Base-by-base conservation (phyloP, 2,113 vertebrate species). In the Parus major region DNA sequence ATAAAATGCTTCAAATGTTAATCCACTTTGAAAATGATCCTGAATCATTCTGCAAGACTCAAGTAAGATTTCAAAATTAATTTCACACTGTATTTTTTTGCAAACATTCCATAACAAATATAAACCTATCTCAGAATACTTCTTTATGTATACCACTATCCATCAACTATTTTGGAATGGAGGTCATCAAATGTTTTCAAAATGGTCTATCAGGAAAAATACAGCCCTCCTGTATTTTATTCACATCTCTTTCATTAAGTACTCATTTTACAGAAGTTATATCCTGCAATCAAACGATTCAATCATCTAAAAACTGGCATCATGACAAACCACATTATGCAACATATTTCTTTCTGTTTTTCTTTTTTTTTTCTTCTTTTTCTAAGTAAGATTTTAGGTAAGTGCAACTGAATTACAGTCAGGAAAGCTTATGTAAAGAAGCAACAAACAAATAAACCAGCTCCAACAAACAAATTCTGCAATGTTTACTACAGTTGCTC, bases 1-100 rank as follows among this genome's bases (percentile, higher is more conserved):
- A 93, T 96, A 97, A 96, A 97, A 94, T 66, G 47, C 14, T 92
- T 88, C 88, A 92, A 92, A 94, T 94, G 82, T 90, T 96, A 96
- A 95, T 92, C 61, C 60, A 68, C 21, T 80, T 91, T 94, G 78
- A 93, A 92, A 95, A 93, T 68, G 4, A 73, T 87, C n/a, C n/a
- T 64, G 82, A 71, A 90, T 93, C 69, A 81, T 94, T 82, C 81
- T 91, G 47, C 2, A 1, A 36, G 84, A 88, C 82, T 95, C 14
- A 63, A 93, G 35, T 50, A 61, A 63, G 42, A 80, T 23, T 96
- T 96, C 47, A 84, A 95, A 96, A 94, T 86, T 90, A 89, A 77
- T 92, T 92, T 86, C 35, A 18, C 16, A 53, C 10, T 66, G 20
- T 44, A 61, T 83, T 90, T 94, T 92, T 95, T 95, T 68, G 59